Conservation (phyloP, 1,140 invertebrate species). For the Drosophila eugracilis region DNA sequence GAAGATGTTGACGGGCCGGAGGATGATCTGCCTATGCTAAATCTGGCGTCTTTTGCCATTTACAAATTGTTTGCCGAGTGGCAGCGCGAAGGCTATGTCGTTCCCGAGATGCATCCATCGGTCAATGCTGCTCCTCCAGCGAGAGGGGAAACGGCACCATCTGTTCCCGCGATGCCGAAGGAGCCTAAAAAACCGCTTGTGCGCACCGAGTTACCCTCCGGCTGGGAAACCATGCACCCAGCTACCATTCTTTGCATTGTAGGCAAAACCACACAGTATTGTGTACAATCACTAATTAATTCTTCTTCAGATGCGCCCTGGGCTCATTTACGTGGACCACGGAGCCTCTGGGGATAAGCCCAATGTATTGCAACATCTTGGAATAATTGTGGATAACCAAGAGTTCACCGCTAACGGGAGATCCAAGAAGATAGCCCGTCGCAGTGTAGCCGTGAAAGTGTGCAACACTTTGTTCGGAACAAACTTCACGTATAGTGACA, state of each 20-base stretch:
- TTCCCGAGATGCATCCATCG: conserved; percentile 85
- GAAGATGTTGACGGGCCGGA: conserved; percentile 68
- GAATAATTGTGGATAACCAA: conserved; percentile 85
- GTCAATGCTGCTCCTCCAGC: conserved; percentile 20
- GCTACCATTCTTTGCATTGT: conserved; percentile 88
- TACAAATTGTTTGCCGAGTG: conserved; percentile 91
- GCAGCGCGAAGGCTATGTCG: conserved; percentile 89
- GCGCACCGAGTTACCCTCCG: conserved; percentile 86
- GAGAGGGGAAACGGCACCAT: conserved; percentile 47
- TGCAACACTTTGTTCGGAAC: conserved; percentile 85
- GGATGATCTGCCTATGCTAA: conserved; percentile 90
- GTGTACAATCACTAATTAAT: not conserved
- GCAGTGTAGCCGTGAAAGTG: conserved; percentile 85
- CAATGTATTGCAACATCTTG: conserved; percentile 86
- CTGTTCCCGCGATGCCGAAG: conserved; percentile 43
- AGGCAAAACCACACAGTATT: conserved; percentile 14
- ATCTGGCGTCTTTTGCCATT: conserved; percentile 90
- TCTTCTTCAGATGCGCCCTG: conserved; percentile 87
- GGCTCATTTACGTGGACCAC: conserved; percentile 87
- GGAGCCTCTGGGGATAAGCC: conserved; percentile 87
- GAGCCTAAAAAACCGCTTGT: conserved; percentile 84
- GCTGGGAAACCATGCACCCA: conserved; percentile 88
- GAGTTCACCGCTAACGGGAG: conserved; percentile 85
- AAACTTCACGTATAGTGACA: conserved; percentile 61
- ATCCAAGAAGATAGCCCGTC: conserved; percentile 86